Percentiles rank a stretch among this genome's conserved stretches.
Conservation (phyloP, 2,888 invertebrate genomes). For the Cosmia pyralina region DNA sequence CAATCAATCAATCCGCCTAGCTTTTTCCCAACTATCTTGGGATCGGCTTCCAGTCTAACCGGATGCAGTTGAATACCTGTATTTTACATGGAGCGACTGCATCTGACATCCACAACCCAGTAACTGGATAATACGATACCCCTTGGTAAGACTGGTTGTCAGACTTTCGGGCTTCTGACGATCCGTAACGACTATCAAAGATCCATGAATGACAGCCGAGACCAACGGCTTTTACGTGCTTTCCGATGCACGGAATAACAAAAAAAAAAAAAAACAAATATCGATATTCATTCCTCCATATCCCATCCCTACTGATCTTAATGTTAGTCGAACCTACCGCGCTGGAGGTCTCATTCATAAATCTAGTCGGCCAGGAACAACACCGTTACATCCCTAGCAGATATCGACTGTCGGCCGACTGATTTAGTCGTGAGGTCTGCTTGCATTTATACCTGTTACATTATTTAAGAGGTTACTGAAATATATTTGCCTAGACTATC, state of each 20-base stretch:
- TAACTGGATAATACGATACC: too few relatives aligned
- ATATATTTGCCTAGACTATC: conserved; percentile 46
- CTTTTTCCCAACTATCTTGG: too few relatives aligned
- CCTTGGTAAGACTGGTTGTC: too few relatives aligned
- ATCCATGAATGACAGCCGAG: too few relatives aligned
- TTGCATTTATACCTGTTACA: conserved; percentile 60
- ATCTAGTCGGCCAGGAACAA: conserved; percentile 75
- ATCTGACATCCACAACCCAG: too few relatives aligned
- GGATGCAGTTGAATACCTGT: too few relatives aligned
- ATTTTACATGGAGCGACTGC: too few relatives aligned
- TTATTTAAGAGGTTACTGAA: conserved; percentile 57
- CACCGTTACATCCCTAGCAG: conserved; percentile 82
- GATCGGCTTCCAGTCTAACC: too few relatives aligned
- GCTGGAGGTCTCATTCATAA: conserved; percentile 83
- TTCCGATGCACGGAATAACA: neutral
- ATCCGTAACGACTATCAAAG: too few relatives aligned
- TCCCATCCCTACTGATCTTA: conserved; percentile 69
- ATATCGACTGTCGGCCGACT: conserved; percentile 79
- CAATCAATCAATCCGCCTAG: neutral
- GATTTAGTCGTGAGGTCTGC: conserved; percentile 73
- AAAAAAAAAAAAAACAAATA: neutral
- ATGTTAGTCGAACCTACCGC: conserved; percentile 78
- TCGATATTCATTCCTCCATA: conserved; percentile 18
- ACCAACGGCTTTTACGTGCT: too few relatives aligned
- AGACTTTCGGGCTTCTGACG: too few relatives aligned